Conservation (phyloP, 2,888 invertebrate species). For the Onthophagus sagittarius region DNA sequence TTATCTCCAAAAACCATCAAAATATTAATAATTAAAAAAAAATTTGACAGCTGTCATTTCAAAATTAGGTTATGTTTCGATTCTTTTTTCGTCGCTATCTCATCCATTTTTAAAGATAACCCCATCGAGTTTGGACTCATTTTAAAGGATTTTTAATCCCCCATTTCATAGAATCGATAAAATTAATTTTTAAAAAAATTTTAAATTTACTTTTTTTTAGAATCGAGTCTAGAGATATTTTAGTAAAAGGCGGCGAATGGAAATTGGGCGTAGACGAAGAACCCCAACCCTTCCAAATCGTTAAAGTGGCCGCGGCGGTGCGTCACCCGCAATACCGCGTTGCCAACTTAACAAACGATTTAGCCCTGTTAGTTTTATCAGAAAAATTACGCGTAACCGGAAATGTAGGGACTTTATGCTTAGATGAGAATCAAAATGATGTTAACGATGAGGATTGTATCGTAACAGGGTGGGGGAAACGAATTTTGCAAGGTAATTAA, state of each 20-base stretch:
- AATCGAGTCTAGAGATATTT: slow-evolving; percentile 60
- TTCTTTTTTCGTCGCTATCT: background rate
- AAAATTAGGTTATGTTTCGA: background rate
- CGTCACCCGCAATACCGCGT: slow-evolving; percentile 67
- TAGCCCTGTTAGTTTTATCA: slow-evolving; percentile 66
- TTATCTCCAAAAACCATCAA: too few species aligned
- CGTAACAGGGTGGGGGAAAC: slow-evolving; percentile 81
- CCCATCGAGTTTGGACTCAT: too few species aligned
- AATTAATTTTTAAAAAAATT: too few species aligned
- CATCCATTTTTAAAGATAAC: too few species aligned
- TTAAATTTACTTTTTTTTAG: slow-evolving; percentile 45
- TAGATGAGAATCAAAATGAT: slow-evolving; percentile 50
- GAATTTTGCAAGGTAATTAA: slow-evolving; percentile 64
- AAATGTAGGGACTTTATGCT: slow-evolving; percentile 72
- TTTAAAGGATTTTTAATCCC: background rate
- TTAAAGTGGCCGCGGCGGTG: slow-evolving; percentile 65
- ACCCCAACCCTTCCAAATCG: slow-evolving; percentile 74
- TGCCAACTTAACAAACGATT: slow-evolving; percentile 61
- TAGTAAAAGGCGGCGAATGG: slow-evolving; percentile 81
- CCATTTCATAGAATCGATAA: background rate
- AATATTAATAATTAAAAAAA: too few species aligned
- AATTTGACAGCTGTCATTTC: background rate
- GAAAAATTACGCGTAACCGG: slow-evolving; percentile 62
- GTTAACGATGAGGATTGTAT: slow-evolving; percentile 55
- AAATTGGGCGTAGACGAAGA: slow-evolving; percentile 77